Percentiles rank a stretch among this genome's conserved stretches.
phyloP scores from a whole-genome alignment of 2,113 vertebrate species.

The Microcebus griseorufus region DNA sequence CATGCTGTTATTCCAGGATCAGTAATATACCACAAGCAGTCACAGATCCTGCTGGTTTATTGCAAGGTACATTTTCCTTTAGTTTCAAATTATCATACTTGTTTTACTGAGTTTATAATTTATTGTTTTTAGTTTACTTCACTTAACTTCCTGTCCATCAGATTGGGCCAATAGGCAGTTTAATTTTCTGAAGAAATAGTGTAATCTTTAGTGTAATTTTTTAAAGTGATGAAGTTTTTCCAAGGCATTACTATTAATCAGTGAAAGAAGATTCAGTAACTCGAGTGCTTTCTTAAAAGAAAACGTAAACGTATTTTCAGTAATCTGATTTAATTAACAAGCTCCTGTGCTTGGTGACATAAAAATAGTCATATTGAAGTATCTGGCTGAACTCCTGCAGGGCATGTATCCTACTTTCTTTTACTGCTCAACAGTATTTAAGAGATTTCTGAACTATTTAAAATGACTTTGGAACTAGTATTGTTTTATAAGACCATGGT shows the following conservation, averaged over 20 bases:
- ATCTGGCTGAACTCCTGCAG: neutral
- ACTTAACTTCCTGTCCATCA: neutral
- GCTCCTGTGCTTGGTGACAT: neutral
- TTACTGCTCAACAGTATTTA: neutral
- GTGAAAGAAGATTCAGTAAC: slow-evolving; percentile 19
- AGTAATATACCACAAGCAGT: slow-evolving; percentile 87
- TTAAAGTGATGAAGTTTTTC: slow-evolving; percentile 39
- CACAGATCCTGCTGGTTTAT: slow-evolving; percentile 86
- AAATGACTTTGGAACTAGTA: neutral
- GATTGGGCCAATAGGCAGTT: neutral
- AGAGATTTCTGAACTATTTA: neutral
- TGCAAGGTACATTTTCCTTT: slow-evolving; percentile 91
- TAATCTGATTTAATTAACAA: neutral
- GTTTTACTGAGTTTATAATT: slow-evolving; percentile 14
- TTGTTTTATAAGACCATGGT: neutral
- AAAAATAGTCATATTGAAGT: neutral
- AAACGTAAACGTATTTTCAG: neutral
- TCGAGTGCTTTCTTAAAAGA: neutral
- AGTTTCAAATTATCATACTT: slow-evolving; percentile 27
- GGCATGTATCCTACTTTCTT: neutral
- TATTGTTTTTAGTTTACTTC: slow-evolving; percentile 21
- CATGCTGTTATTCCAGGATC: slow-evolving; percentile 87
- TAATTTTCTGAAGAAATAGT: slow-evolving; percentile 52
- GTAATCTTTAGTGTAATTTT: neutral
- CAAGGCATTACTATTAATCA: neutral